phyloP scores from a whole-genome alignment of 2,113 vertebrate genomes.

The Nesogale talazaci region DNA sequence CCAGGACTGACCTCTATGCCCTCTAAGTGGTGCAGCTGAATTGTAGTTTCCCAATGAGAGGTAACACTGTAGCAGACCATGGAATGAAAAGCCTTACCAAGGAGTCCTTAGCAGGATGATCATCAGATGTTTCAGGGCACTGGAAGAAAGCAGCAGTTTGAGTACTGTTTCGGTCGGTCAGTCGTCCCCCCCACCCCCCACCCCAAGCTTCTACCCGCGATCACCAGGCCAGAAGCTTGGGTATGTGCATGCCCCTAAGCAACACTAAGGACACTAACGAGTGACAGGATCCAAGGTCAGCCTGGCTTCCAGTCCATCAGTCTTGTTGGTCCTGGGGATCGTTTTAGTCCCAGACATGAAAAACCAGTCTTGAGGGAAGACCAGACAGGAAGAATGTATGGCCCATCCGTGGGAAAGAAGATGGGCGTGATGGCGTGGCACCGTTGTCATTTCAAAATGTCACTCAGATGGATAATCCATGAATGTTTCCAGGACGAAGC shows the following conservation, averaged over 20 bases:
- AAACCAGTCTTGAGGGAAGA: slow-evolving; percentile 58
- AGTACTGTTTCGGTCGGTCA: slow-evolving; percentile 40
- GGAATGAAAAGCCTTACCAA: slow-evolving; percentile 37
- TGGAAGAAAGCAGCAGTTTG: slow-evolving; percentile 5
- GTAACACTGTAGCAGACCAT: not conserved
- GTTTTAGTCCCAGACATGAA: slow-evolving; percentile 4
- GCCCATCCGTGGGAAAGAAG: slow-evolving; percentile 51
- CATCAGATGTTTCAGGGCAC: slow-evolving; percentile 63
- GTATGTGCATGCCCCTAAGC: not conserved
- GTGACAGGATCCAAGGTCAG: not conserved
- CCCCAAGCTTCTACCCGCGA: slow-evolving; percentile 8
- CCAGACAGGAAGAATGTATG: slow-evolving; percentile 53
- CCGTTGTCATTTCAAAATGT: slow-evolving; percentile 73
- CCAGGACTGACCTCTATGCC: not conserved
- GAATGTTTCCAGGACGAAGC: slow-evolving; percentile 45
- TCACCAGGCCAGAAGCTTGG: not conserved
- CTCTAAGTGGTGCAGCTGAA: not conserved
- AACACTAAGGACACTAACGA: not conserved
- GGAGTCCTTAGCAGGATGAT: slow-evolving; percentile 47
- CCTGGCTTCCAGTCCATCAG: slow-evolving; percentile 12
- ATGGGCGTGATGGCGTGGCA: slow-evolving; percentile 73
- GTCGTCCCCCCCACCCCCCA: not conserved
- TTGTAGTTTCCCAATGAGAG: not conserved
- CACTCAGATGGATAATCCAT: slow-evolving; percentile 74
- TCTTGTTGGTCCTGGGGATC: not conserved